phyloP scores from a whole-genome alignment of 2,888 invertebrate genomes.

The Syritta pipiens region DNA sequence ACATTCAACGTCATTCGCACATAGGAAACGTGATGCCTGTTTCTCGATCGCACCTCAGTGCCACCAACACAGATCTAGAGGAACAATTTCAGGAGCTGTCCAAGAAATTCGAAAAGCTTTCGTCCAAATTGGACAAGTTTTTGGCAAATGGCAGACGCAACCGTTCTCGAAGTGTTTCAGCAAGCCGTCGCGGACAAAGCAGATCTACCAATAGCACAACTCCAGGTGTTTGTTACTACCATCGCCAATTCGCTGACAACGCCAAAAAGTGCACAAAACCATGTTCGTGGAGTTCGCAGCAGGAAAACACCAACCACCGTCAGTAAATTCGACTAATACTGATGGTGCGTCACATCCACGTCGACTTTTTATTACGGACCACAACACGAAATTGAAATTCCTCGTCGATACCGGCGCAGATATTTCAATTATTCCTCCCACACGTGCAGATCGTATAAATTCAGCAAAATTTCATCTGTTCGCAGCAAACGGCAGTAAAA shows the following conservation, averaged over 20 bases:
- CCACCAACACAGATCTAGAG: not conserved
- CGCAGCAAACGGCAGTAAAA: not conserved
- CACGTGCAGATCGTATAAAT: not conserved
- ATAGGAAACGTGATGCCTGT: not conserved
- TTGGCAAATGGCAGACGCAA: slow-evolving; percentile 1
- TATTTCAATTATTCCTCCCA: not conserved
- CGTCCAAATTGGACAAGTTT: slow-evolving; percentile 14
- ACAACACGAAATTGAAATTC: not conserved
- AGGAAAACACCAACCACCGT: not conserved
- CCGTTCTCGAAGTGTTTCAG: not conserved
- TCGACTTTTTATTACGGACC: not conserved
- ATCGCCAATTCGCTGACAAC: not conserved
- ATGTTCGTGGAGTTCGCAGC: not conserved
- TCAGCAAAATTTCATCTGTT: not conserved
- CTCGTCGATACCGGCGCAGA: not conserved
- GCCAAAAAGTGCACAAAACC: not conserved
- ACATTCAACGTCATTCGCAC: not conserved
- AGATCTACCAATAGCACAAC: not conserved
- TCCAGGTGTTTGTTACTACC: not conserved
- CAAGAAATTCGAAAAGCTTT: slow-evolving; percentile 8
- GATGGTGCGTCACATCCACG: too few relatives aligned
- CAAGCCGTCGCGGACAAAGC: not conserved
- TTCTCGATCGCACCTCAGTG: not conserved
- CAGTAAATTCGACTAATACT: not conserved
- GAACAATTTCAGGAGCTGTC: not conserved